Conservation (phyloP, 2,113 vertebrate genomes). For the Acinonyx jubatus region DNA sequence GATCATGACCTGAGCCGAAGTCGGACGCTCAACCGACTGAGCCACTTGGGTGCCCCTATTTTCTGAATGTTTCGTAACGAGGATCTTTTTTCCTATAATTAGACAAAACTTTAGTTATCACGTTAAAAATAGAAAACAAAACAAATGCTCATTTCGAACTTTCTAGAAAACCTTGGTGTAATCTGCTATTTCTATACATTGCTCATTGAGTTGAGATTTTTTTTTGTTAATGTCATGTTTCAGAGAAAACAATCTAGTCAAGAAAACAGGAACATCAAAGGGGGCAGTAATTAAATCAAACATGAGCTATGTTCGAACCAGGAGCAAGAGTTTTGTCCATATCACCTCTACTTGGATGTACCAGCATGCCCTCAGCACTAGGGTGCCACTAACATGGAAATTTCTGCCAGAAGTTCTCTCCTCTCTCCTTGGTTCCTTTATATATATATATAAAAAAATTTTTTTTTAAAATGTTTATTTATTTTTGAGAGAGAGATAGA, state of each 20-base stretch:
- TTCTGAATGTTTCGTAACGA: not conserved
- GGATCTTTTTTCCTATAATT: not conserved
- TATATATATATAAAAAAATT: too few species aligned
- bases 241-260: not conserved
- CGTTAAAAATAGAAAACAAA: not conserved
- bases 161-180: not conserved
- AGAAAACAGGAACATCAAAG: not conserved
- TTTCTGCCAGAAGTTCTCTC: not conserved
- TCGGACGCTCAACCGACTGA: too few species aligned
- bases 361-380: not conserved
- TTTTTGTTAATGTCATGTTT: not conserved
- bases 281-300: not conserved
- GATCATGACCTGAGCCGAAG: too few species aligned
- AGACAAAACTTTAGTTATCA: not conserved
- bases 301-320: not conserved
- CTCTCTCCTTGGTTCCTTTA: not conserved
- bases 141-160: not conserved
- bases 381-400: not conserved
- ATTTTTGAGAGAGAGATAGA: too few species aligned
- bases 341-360: not conserved
- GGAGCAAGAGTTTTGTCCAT: not conserved
- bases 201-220: not conserved
- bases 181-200: not conserved
- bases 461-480: too few species aligned
- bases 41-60: not conserved